Conservation (phyloP, 2,113 vertebrate species). For the Naja naja region DNA sequence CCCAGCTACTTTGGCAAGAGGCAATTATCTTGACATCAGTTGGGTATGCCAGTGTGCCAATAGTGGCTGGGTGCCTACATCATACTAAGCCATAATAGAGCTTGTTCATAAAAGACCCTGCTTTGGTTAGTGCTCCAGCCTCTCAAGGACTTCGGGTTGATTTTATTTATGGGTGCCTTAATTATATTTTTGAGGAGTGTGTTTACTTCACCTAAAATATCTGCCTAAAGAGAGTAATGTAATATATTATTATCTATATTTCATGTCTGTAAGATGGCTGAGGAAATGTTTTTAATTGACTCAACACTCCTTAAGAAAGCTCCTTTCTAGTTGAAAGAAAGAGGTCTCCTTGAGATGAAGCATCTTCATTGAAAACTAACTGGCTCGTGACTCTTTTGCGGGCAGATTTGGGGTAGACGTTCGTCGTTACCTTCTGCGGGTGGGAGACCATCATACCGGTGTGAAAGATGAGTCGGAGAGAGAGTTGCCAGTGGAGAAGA, state of each 20-base stretch:
- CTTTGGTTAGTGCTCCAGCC: not conserved
- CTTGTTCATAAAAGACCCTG: not conserved
- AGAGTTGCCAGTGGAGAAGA: conserved; percentile 71
- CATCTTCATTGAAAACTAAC: not conserved
- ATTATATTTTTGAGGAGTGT: not conserved
- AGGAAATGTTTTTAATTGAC: not conserved
- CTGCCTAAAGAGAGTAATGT: not conserved
- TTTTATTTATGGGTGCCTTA: not conserved
- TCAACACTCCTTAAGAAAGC: not conserved
- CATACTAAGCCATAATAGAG: not conserved
- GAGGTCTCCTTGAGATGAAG: not conserved
- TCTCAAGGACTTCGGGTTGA: not conserved
- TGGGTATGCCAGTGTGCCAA: not conserved
- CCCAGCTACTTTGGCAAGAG: not conserved
- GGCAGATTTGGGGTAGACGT: conserved; percentile 79
- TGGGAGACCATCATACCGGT: conserved; percentile 83
- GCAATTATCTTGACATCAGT: not conserved
- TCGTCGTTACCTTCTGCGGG: conserved; percentile 74
- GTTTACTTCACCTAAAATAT: not conserved
- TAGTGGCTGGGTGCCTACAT: not conserved
- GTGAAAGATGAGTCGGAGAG: conserved; percentile 80
- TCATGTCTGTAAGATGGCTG: not conserved
- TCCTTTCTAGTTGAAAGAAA: not conserved
- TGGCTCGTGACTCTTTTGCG: not conserved
- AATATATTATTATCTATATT: not conserved